Percentiles rank a stretch among this genome's conserved stretches.
Evolutionary conservation across 1,140 invertebrate genomes (phyloP).

Genomic region (Leptinotarsa defecta): DNA sequence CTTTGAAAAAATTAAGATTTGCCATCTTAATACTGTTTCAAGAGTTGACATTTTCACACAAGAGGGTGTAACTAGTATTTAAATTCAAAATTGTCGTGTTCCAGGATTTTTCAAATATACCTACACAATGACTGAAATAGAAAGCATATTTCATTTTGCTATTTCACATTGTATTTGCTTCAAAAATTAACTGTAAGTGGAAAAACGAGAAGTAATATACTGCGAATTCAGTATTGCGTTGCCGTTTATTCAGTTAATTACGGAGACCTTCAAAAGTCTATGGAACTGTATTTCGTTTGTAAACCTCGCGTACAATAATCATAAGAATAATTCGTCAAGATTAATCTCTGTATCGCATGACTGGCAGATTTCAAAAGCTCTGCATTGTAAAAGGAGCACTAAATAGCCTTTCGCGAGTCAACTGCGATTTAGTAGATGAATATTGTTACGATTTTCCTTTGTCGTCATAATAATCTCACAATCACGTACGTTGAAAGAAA

Average conservation of each 20-base stretch:
- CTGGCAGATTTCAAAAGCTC: neutral
- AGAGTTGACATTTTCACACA: too few relatives aligned
- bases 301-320: neutral
- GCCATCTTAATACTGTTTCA: too few relatives aligned
- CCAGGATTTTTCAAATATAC: too few relatives aligned
- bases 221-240: neutral
- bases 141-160: too few relatives aligned
- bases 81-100: too few relatives aligned
- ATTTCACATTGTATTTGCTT: too few relatives aligned
- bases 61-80: too few relatives aligned
- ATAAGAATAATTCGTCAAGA: slow-evolving; percentile 3
- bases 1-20: too few relatives aligned
- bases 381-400: slow-evolving; percentile 1
- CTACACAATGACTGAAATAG: too few relatives aligned
- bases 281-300: neutral
- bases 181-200: too few relatives aligned
- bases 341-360: neutral
- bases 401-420: slow-evolving; percentile 5
- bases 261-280: neutral
- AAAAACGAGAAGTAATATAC: too few relatives aligned
- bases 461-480: neutral
- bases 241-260: neutral
- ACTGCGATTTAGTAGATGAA: neutral
- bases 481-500: neutral
- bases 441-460: neutral